Evolutionary conservation across 2,888 invertebrate species (phyloP).

Genomic region (Amorpha juglandis): DNA sequence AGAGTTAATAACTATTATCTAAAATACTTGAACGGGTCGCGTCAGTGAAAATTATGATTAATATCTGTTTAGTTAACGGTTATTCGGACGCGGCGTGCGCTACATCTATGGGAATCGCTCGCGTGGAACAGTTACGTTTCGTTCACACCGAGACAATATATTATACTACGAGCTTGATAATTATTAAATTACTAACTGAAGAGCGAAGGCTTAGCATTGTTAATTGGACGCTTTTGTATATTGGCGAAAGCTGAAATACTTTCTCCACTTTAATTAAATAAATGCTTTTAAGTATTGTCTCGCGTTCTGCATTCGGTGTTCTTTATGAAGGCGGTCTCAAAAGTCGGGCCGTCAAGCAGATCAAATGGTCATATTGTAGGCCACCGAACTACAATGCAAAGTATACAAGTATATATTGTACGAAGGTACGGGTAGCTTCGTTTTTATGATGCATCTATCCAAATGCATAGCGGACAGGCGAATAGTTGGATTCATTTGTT

Average conservation of each 20-base stretch:
- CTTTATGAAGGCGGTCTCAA: too few relatives aligned
- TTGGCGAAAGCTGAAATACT: neutral
- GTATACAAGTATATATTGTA: too few relatives aligned
- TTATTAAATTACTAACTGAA: conserved; percentile 18
- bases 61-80: conserved; percentile 83
- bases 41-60: conserved; percentile 84
- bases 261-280: neutral
- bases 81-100: conserved; percentile 37
- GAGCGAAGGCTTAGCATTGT: neutral
- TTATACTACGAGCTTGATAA: conserved; percentile 13
- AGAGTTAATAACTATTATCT: conserved; percentile 81
- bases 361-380: too few relatives aligned
- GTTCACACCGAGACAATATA: conserved; percentile 22
- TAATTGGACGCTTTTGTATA: neutral
- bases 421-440: too few relatives aligned
- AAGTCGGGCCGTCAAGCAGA: too few relatives aligned
- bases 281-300: neutral
- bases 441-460: too few relatives aligned
- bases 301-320: too few relatives aligned
- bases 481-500: too few relatives aligned
- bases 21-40: conserved; percentile 71
- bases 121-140: conserved; percentile 26
- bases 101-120: conserved; percentile 54
- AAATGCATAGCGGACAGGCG: too few relatives aligned
- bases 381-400: too few relatives aligned